Percentiles rank a stretch among this genome's conserved stretches.
Conservation (phyloP, 2,113 vertebrate genomes). For the Nesoenas mayeri region DNA sequence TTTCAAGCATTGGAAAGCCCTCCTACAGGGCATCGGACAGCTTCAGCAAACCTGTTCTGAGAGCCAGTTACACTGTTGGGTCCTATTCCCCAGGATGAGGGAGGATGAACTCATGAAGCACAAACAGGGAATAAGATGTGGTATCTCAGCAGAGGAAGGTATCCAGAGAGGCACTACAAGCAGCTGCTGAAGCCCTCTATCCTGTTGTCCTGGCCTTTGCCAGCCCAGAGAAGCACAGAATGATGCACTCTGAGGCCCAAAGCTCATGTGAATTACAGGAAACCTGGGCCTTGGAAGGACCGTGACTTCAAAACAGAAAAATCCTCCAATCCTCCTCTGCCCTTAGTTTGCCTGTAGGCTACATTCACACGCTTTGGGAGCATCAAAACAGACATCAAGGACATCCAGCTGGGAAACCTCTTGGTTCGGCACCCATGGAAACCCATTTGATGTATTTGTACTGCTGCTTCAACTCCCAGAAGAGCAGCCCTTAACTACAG, state of each 20-base stretch:
- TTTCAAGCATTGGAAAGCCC: background rate
- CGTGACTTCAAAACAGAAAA: background rate
- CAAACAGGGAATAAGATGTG: fast-evolving
- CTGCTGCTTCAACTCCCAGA: background rate
- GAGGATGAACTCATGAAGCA: background rate
- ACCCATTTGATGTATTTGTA: background rate
- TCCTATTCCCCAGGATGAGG: background rate
- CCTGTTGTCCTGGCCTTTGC: background rate
- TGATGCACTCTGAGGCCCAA: background rate
- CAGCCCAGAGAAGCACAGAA: background rate
- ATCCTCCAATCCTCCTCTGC: background rate
- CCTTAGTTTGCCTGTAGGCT: background rate
- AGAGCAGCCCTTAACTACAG: background rate
- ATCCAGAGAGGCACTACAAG: background rate
- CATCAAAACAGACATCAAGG: background rate
- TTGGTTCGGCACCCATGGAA: background rate
- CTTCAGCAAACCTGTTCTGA: background rate
- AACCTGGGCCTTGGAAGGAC: background rate
- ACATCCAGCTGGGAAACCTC: background rate
- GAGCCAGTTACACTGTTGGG: background rate
- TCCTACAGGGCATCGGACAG: background rate
- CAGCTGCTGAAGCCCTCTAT: background rate
- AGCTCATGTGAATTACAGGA: background rate
- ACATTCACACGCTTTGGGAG: background rate
- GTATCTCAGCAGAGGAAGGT: background rate